Conservation (phyloP, 2,113 vertebrate species). For the Neogale vison region DNA sequence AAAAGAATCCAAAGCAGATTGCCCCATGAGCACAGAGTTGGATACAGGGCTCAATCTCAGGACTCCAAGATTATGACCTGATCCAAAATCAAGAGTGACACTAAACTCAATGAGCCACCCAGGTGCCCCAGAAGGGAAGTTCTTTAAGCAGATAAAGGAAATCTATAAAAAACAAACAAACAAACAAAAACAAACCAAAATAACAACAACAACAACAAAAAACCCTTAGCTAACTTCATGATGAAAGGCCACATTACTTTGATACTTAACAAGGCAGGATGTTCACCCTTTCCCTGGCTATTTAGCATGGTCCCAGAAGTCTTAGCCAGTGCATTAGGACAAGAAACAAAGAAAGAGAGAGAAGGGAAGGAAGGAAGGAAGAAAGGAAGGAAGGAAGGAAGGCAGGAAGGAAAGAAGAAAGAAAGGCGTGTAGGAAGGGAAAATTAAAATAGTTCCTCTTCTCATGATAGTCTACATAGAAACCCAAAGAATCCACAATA, state of each 20-base stretch:
- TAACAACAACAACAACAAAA: not conserved
- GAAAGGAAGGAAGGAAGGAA: no score
- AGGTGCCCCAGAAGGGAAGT: not conserved
- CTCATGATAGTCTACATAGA: not conserved
- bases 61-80: not conserved
- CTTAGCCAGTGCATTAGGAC: not conserved
- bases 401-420: not conserved
- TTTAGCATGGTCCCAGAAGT: not conserved
- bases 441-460: not conserved
- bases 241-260: not conserved
- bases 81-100: not conserved
- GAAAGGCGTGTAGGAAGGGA: not conserved
- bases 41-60: not conserved
- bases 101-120: not conserved
- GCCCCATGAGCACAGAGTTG: not conserved
- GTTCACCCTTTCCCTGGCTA: not conserved
- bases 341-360: not conserved
- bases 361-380: not conserved
- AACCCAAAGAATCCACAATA: not conserved
- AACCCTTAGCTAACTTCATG: not conserved
- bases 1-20: not conserved
- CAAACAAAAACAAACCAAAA: no score
- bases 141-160: not conserved
- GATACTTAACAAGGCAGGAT: not conserved
- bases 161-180: not conserved